Conservation (phyloP, 2,797 vertebrate genomes). For the Siniperca obscura region DNA sequence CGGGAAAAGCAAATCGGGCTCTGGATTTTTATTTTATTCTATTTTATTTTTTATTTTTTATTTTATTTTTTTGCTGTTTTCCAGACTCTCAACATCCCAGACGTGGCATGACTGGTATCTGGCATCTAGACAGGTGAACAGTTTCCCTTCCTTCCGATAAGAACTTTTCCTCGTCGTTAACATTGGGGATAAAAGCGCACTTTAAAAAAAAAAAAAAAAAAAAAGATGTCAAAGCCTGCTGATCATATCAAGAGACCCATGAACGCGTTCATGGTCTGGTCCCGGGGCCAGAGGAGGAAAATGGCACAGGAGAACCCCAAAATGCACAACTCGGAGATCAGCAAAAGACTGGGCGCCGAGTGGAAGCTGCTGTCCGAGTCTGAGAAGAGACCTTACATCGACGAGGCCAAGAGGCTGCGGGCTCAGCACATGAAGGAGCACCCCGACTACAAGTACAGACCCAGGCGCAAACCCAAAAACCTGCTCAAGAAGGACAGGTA, state of each 20-base stretch:
- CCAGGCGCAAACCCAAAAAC: constrained; percentile 98
- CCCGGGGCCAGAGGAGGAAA: constrained; percentile 96
- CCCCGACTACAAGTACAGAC: constrained; percentile 99
- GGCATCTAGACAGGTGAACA: constrained; percentile 85
- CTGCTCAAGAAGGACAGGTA: constrained; percentile 99
- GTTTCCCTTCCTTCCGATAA: constrained; percentile 68
- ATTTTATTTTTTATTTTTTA: constrained; percentile 32
- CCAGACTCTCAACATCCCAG: constrained; percentile 57
- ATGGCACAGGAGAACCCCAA: constrained; percentile 99
- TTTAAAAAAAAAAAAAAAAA: not conserved
- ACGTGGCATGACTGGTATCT: constrained; percentile 83
- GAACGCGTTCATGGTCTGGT: constrained; percentile 99
- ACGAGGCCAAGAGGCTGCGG: constrained; percentile 97
- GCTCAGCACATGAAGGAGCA: constrained; percentile 99
- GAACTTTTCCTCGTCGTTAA: constrained; percentile 78
- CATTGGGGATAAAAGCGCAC: constrained; percentile 73
- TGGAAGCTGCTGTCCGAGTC: constrained; percentile 99
- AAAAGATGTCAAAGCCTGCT: constrained; percentile 94
- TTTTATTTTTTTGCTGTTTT: constrained; percentile 60
- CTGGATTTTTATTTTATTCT: constrained; percentile 78
- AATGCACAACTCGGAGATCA: constrained; percentile 99
- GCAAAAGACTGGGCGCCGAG: constrained; percentile 97
- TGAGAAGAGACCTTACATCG: constrained; percentile 98
- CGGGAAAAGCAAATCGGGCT: constrained; percentile 61
- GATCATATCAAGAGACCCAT: constrained; percentile 99